Conservation (phyloP, 2,888 invertebrate genomes). For the Elegia similella region DNA sequence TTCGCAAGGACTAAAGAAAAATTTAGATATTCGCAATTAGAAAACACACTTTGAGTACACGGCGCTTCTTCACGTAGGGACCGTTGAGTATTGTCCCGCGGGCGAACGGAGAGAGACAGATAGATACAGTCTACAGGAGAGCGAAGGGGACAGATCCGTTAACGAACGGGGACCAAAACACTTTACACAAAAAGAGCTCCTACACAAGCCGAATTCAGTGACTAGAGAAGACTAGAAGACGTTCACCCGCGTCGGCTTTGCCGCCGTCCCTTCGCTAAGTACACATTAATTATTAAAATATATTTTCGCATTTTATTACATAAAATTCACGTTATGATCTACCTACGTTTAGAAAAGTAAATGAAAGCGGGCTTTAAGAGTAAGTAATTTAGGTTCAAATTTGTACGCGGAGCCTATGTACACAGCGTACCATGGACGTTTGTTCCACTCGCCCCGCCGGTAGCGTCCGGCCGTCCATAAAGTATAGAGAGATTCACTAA, state of each 20-base stretch:
- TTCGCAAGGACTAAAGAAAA: conserved; percentile 10
- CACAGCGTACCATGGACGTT: conserved; percentile 81
- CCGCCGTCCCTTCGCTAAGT: conserved; percentile 77
- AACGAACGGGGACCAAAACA: conserved; percentile 7
- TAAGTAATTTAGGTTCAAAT: conserved; percentile 74
- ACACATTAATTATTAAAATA: conserved; percentile 82
- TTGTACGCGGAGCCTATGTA: conserved; percentile 79
- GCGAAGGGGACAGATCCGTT: conserved; percentile 29
- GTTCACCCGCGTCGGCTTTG: conserved; percentile 77
- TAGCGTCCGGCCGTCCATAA: conserved; percentile 44
- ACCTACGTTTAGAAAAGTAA: conserved; percentile 78
- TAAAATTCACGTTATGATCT: conserved; percentile 81
- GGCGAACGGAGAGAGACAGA: conserved; percentile 55
- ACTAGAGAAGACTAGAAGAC: conserved; percentile 40
- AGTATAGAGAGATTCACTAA: conserved; percentile 45
- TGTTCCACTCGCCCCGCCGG: conserved; percentile 60
- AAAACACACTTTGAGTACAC: conserved; percentile 68
- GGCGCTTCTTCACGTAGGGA: conserved; percentile 55
- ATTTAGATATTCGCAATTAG: conserved; percentile 23
- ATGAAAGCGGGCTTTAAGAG: conserved; percentile 73
- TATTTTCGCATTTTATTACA: conserved; percentile 81
- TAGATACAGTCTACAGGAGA: conserved; percentile 18
- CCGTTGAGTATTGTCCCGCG: conserved; percentile 70
- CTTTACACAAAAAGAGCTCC: conserved; percentile 23
- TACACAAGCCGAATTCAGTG: conserved; percentile 21